A percentile compares a stretch with the other conserved stretches of the same genome.
Conservation (phyloP, 1,140 invertebrate genomes). For the Aphaenogaster floridana region DNA sequence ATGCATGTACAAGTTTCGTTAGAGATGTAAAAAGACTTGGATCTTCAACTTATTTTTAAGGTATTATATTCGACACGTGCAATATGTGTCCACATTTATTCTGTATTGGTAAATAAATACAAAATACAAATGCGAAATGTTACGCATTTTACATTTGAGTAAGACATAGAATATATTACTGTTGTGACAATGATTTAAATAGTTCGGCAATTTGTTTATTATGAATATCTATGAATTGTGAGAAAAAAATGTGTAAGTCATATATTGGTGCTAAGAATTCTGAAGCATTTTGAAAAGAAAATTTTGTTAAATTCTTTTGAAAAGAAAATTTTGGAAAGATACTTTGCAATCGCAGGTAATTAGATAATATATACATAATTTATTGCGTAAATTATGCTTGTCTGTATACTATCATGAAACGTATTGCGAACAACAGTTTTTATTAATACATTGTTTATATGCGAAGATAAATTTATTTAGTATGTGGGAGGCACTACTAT, state of each 20-base stretch:
- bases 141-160: conserved; percentile 57
- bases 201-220: conserved; percentile 4
- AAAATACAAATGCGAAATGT: conserved; percentile 23
- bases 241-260: background rate
- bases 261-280: conserved; percentile 15
- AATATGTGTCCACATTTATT: conserved; percentile 60
- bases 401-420: background rate
- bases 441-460: conserved; percentile 9
- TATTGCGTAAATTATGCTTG: background rate
- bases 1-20: conserved; percentile 35
- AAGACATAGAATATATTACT: conserved; percentile 53
- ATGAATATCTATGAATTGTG: background rate
- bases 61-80: conserved; percentile 54
- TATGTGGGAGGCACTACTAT: conserved; percentile 41
- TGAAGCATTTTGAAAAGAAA: background rate
- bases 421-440: background rate
- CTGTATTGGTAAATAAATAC: conserved; percentile 55
- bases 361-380: background rate
- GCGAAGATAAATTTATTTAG: conserved; percentile 19
- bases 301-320: background rate
- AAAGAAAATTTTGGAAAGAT: background rate
- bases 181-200: conserved; percentile 39
- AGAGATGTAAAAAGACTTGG: conserved; percentile 41
- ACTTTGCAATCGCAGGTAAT: background rate
- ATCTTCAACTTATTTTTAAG: conserved; percentile 55